Base-by-base conservation (phyloP, 2,113 vertebrate genomes). In the Siphamia tubifer region DNA sequence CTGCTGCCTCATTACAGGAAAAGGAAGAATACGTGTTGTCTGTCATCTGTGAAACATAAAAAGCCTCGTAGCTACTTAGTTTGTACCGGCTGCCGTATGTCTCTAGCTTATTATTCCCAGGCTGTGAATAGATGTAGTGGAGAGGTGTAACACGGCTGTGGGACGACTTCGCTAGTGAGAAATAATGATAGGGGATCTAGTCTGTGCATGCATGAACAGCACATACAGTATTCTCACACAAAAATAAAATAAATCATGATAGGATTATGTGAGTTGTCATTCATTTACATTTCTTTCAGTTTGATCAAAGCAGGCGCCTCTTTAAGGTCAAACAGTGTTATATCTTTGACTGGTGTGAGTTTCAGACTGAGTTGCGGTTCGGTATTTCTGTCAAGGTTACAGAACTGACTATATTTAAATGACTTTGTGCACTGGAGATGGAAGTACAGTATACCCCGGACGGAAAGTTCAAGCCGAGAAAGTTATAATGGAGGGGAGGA, bases 1-100 rank as follows among this genome's bases (percentile, higher is more conserved):
- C 27, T 27, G 70, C 64, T 35, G 55, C 68, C 81, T 83, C 77
- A 83, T 82, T 79, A 85, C 65, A 36, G 60, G 32, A 51, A 42
- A 32, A 36, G 25, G 45, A n/a, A 68, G 64, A 71, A 39, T 68
- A 27, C 10, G 39, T 78, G 68, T 61, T 64, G 66, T 68, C 56
- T 74, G 58, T 77, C 74, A 68, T 70, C 60, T 60, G 60, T 45
- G 68, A 63, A 71, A 81, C 52, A 72, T 58, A 66, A 62, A 81
- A 79, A 68, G 8, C 61, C 70, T 76, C 6, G 16, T 35, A 58
- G 73, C 60, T 58, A 16, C 60, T 83, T 76, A 60, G 67, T 61
- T 73, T 60, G 61, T 72, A 57, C 13, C 13, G 28, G 31, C 58
- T 32, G 74, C 67, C 27, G 44, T 36, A 16, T 52, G 58, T 21